phyloP scores from a whole-genome alignment of 2,113 vertebrate genomes.

The Phocoena phocoena region DNA sequence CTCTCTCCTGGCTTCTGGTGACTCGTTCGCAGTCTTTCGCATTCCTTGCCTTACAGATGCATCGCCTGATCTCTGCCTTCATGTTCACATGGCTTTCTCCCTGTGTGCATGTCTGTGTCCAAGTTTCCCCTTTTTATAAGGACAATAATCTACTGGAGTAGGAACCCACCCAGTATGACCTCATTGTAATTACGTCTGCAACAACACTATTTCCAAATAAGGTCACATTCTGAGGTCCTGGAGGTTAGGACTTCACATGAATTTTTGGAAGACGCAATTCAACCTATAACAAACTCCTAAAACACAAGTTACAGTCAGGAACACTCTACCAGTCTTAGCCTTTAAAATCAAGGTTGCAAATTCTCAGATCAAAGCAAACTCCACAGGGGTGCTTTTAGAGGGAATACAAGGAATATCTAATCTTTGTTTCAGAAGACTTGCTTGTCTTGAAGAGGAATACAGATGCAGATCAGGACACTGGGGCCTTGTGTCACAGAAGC shows the following conservation, averaged over 20 bases:
- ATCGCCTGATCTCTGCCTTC: neutral
- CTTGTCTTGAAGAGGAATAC: neutral
- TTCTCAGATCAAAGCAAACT: conserved; percentile 45
- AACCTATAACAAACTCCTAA: conserved; percentile 35
- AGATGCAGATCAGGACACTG: neutral
- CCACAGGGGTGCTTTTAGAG: neutral
- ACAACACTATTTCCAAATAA: neutral
- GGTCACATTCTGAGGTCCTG: neutral
- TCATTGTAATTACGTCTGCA: neutral
- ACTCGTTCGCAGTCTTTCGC: rapidly evolving
- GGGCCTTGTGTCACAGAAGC: neutral
- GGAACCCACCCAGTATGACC: neutral
- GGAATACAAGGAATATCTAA: neutral
- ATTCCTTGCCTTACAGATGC: neutral
- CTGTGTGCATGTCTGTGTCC: neutral
- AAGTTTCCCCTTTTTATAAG: neutral
- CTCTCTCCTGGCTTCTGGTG: neutral
- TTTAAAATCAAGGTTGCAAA: conserved; percentile 78
- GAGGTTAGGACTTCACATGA: neutral
- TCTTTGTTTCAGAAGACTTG: neutral
- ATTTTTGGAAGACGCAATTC: neutral
- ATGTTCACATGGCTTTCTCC: neutral
- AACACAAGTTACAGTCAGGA: conserved; percentile 63
- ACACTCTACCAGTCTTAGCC: neutral
- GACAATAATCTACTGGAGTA: neutral